Evolutionary conservation across 1,140 invertebrate species (phyloP).

Genomic region (Meloidogyne hapla): DNA sequence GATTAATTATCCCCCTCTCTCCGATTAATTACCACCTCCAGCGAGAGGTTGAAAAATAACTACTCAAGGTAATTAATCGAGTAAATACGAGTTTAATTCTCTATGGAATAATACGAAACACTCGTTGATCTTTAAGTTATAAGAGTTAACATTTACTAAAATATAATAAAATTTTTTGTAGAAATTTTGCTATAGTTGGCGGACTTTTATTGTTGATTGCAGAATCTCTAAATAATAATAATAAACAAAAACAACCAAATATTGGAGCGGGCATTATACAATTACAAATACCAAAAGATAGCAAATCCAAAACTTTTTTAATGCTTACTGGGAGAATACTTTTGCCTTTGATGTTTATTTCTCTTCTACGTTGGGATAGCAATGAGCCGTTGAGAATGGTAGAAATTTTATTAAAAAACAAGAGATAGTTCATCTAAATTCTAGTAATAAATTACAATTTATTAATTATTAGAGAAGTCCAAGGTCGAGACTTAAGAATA

Average conservation of each 20-base stretch:
- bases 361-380: not conserved
- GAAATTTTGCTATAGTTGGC: not conserved
- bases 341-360: conserved; percentile 9
- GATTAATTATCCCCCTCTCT: too few relatives aligned
- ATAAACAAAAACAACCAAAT: not conserved
- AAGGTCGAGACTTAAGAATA: too few relatives aligned
- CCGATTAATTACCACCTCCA: too few relatives aligned
- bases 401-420: not conserved
- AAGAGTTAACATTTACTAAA: not conserved
- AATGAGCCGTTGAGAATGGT: not conserved
- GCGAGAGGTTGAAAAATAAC: too few relatives aligned
- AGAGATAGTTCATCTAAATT: too few relatives aligned
- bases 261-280: not conserved
- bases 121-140: too few relatives aligned
- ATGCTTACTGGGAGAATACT: not conserved
- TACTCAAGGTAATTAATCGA: too few relatives aligned
- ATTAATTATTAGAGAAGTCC: too few relatives aligned
- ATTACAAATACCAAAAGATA: not conserved
- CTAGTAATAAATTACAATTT: too few relatives aligned
- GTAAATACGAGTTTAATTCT: too few relatives aligned
- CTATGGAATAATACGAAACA: too few relatives aligned
- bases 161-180: not conserved
- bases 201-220: not conserved
- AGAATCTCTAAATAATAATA: not conserved
- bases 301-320: not conserved